Percentiles rank a stretch among this genome's conserved stretches.
phyloP scores from a whole-genome alignment of 92 coral and sea anemone species.

The Plumapathes pennacea region DNA sequence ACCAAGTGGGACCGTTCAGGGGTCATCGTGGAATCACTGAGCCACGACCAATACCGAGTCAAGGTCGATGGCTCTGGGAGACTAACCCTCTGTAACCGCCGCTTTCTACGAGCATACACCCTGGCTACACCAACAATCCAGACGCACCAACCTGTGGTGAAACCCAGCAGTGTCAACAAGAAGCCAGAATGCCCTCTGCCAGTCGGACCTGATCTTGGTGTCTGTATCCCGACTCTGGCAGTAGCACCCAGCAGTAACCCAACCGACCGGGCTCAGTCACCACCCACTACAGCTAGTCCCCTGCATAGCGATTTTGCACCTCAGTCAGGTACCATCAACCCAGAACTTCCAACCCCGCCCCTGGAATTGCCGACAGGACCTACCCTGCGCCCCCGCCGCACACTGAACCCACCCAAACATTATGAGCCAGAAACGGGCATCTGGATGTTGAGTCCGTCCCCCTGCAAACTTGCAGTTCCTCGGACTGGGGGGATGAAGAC shows the following conservation, averaged over 20 bases:
- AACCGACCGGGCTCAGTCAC: neutral
- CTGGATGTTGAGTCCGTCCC: constrained; percentile 10
- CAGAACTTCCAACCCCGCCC: constrained; percentile 1
- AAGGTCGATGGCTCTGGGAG: constrained; percentile 43
- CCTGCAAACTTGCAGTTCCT: constrained; percentile 10
- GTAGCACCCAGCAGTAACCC: constrained; percentile 1
- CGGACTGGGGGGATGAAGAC: constrained; percentile 14
- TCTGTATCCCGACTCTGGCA: neutral
- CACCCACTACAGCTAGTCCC: constrained; percentile 4
- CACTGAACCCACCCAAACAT: constrained; percentile 6
- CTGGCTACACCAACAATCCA: neutral
- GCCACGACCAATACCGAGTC: constrained; percentile 30
- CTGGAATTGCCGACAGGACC: constrained; percentile 14
- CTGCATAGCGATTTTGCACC: neutral
- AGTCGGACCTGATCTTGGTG: neutral
- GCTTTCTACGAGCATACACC: constrained; percentile 12
- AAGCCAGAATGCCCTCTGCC: constrained; percentile 1
- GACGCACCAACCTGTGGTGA: constrained; percentile 1
- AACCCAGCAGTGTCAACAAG: neutral
- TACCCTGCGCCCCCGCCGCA: constrained; percentile 16
- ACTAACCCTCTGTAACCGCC: constrained; percentile 26
- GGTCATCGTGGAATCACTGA: constrained; percentile 23
- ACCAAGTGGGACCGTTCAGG: constrained; percentile 48
- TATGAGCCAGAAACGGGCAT: constrained; percentile 13
- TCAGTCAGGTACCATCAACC: neutral